Conservation (phyloP, 2,797 vertebrate species). For the Eupleurogrammus muticus region DNA sequence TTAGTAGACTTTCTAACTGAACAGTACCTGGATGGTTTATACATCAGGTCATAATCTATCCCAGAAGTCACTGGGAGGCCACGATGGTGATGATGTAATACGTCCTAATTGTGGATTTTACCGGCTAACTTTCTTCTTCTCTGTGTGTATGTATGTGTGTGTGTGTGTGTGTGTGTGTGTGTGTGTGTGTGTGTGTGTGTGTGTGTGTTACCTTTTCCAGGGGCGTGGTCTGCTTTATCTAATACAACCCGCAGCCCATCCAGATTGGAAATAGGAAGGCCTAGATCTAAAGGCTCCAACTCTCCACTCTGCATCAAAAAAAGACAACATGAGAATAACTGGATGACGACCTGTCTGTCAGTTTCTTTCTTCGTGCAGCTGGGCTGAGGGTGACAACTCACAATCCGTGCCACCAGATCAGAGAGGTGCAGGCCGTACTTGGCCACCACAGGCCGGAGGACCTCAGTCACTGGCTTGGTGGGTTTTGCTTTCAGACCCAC, state of each 20-base stretch:
- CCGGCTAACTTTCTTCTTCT: too few relatives aligned
- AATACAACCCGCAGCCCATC: constrained; percentile 95
- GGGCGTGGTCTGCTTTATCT: constrained; percentile 86
- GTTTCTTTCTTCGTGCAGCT: constrained; percentile 3
- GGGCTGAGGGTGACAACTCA: constrained; percentile 78
- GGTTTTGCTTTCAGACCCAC: constrained; percentile 98
- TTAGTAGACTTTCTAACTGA: too few relatives aligned
- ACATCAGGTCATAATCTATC: too few relatives aligned
- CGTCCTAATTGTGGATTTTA: too few relatives aligned
- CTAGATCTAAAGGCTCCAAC: constrained; percentile 93
- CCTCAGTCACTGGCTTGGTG: constrained; percentile 97
- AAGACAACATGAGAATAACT: constrained; percentile 35
- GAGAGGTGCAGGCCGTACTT: constrained; percentile 96
- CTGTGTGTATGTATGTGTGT: too few relatives aligned
- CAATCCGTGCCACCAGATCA: constrained; percentile 93
- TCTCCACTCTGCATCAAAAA: constrained; percentile 90
- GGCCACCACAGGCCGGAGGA: constrained; percentile 95
- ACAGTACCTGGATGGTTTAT: too few relatives aligned
- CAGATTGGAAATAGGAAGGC: constrained; percentile 96
- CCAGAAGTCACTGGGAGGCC: too few relatives aligned
- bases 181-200: constrained; percentile 1
- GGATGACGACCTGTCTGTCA: constrained; percentile 1
- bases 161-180: constrained; percentile 43
- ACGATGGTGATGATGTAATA: too few relatives aligned
- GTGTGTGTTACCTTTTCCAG: constrained; percentile 86